phyloP scores from a whole-genome alignment of 2,797 vertebrate genomes.

The Leucoraja ocellata region DNA sequence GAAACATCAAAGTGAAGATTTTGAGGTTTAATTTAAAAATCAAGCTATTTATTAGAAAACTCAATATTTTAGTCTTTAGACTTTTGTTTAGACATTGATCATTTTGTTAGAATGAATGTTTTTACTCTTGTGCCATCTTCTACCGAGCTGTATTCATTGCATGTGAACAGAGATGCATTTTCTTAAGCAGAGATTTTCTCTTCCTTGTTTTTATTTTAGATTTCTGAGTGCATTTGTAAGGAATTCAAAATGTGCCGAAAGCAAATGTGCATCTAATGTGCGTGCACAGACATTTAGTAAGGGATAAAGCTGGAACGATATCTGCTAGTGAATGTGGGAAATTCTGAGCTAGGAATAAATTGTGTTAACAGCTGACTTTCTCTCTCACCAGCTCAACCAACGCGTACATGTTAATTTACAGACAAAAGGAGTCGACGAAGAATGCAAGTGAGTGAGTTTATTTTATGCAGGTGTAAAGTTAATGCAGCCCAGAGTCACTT shows the following conservation, averaged over 20 bases:
- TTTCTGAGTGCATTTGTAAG: not conserved
- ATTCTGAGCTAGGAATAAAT: not conserved
- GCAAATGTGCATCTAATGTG: not conserved
- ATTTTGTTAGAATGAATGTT: too few relatives aligned
- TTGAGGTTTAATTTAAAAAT: too few relatives aligned
- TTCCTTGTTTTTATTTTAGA: not conserved
- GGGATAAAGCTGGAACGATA: not conserved
- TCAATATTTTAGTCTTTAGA: too few relatives aligned
- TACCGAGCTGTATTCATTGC: not conserved
- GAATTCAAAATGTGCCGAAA: not conserved
- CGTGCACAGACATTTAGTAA: not conserved
- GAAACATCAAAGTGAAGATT: too few relatives aligned
- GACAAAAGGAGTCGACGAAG: conserved; percentile 84
- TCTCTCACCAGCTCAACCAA: conserved; percentile 79
- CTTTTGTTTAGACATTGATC: too few relatives aligned
- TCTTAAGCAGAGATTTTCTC: not conserved
- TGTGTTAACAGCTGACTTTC: not conserved
- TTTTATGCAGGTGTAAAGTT: not conserved
- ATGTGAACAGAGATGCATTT: not conserved
- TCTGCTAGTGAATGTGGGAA: not conserved
- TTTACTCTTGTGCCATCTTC: not conserved
- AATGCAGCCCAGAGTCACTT: not conserved
- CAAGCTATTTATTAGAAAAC: too few relatives aligned
- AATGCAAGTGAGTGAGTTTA: conserved; percentile 83
- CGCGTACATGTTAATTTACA: conserved; percentile 98